Base-by-base conservation (phyloP, 2,113 vertebrate genomes). In the Eubucco bourcierii region DNA sequence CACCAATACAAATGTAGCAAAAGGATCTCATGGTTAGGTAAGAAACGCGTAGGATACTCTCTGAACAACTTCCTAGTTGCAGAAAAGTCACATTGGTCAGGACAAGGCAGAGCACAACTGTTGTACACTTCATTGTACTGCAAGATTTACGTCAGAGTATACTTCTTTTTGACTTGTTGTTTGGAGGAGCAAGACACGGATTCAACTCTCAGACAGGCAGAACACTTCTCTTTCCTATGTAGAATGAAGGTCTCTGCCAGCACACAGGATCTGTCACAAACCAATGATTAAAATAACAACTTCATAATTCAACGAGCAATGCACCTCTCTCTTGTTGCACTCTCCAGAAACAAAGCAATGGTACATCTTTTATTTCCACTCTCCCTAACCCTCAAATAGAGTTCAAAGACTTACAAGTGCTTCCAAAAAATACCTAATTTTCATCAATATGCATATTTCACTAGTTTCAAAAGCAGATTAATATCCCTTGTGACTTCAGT, bases 401-500 rank as follows among this genome's bases (percentile, higher is more conserved):
- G 58, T 80, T 88, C 78, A 91, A 94, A 97, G 88, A 68, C 79
- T 76, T 65, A 90, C 31, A 85, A 63, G 90, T 94, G 63, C 59
- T 93, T 96, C 66, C 80, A 91, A 83, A 90, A 90, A 92, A 67
- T 17, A 66, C 10, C 29, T 89, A 10, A 39, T 95, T 96, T 93
- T 94, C 93, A 87, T 92, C 80, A 82, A 41, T 80, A 63, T 94
- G 78, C 52, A 89, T 86, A 91, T 90, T 91, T 96, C 95, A 74
- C 56, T 19, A 74, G 64, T 96, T 97, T 95, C 92, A 96, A 95
- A 96, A 96, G 86, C 80, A 90, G 92, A 94, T 95, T 88, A 94
- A 84, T 91, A 88, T 94, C 33, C n/a, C 87, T 83, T 92, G 70
- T 91, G 74, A 94, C 92, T 96, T 93, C 72, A 81, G 84, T 80